Conservation (phyloP, 1,140 invertebrate species). For the Sarcophaga peregrina region DNA sequence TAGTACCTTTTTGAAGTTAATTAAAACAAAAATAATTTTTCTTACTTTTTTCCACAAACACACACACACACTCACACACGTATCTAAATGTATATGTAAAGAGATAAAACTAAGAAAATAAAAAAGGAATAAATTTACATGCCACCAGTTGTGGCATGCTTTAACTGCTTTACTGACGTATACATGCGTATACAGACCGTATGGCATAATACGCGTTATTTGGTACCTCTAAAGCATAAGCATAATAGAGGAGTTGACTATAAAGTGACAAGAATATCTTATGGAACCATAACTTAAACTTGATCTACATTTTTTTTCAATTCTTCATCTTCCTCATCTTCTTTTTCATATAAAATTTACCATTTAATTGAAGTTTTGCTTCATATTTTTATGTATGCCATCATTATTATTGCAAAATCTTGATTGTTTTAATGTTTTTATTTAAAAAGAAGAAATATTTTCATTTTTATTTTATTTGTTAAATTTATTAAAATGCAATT, state of each 20-base stretch:
- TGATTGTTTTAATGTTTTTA: constrained; percentile 13
- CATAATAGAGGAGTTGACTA: background rate
- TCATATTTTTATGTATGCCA: background rate
- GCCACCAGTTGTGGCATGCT: constrained; percentile 12
- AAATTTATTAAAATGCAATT: constrained; percentile 23
- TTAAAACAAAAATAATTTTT: no score
- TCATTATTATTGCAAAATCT: background rate
- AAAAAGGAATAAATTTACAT: background rate
- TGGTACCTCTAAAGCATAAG: no score
- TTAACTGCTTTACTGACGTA: background rate
- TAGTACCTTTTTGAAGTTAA: no score
- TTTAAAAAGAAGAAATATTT: background rate
- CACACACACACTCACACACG: no score
- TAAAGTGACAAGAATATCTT: background rate
- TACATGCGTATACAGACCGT: background rate
- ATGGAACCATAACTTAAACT: background rate
- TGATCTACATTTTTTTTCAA: background rate
- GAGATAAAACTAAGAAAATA: no score
- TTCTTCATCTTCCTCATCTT: no score
- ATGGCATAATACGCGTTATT: no score
- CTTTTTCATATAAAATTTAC: background rate
- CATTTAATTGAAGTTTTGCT: background rate
- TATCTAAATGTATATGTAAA: no score
- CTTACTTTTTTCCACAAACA: no score
- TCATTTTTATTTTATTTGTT: background rate